phyloP scores from a whole-genome alignment of 2,888 invertebrate genomes.

The Drosophila phalerata region DNA sequence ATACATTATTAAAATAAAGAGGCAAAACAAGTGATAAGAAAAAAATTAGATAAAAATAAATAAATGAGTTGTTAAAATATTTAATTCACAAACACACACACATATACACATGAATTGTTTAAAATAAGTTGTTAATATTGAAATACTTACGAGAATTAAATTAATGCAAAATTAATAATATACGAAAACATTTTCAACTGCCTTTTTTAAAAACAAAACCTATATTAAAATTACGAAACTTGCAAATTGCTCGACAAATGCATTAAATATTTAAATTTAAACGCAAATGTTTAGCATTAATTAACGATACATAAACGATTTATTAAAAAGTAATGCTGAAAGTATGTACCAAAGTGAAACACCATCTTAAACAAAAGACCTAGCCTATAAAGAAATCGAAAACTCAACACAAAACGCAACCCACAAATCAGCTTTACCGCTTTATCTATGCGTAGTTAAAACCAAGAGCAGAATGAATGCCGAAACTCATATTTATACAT shows the following conservation, averaged over 20 bases:
- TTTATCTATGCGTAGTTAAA: conserved; percentile 59
- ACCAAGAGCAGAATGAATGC: conserved; percentile 27
- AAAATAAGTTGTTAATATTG: conserved; percentile 65
- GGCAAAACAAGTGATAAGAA: conserved; percentile 63
- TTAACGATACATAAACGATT: conserved; percentile 46
- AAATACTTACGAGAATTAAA: conserved; percentile 56
- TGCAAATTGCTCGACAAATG: conserved; percentile 67
- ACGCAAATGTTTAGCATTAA: conserved; percentile 54
- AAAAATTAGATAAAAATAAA: conserved; percentile 53
- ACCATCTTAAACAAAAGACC: conserved; percentile 53
- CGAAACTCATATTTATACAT: conserved; percentile 40
- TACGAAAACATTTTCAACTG: conserved; percentile 73
- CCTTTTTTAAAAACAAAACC: conserved; percentile 74
- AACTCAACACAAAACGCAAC: conserved; percentile 51
- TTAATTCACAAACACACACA: conserved; percentile 22
- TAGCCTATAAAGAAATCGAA: conserved; percentile 37
- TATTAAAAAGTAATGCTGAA: conserved; percentile 70
- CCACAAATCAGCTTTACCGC: conserved; percentile 63
- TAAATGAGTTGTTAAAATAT: conserved; percentile 51
- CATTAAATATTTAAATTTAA: conserved; percentile 47
- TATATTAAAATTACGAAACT: conserved; percentile 32
- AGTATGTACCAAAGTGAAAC: conserved; percentile 48
- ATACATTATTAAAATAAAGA: conserved; percentile 35
- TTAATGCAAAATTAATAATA: conserved; percentile 44
- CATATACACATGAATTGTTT: conserved; percentile 40